Base-by-base conservation (phyloP, 2,888 invertebrate species). In the Clanis bilineata region DNA sequence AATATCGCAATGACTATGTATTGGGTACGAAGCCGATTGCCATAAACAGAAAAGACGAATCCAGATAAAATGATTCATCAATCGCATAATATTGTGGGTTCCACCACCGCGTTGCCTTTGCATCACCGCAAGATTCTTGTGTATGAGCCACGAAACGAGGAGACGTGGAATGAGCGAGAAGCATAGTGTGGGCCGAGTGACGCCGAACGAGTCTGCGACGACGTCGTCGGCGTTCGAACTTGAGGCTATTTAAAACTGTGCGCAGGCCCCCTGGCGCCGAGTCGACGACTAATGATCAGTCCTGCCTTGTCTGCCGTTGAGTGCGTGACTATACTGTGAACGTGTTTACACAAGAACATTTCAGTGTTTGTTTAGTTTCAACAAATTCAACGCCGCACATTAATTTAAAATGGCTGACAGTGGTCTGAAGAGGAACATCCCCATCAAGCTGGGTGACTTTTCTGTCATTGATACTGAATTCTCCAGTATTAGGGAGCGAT, bases 401-500 rank as follows among this genome's bases (percentile, higher is more conserved):
- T 80, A 63, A 78, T 77, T 81, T 80, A 90, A 87, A 93, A 97
- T 97, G 97, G 95, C 96, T 85, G 96, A 97, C 93, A 94, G 95
- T 93, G 94, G 95, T 88, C 95, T 95, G 85, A 96, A 96, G 92
- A 95, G 96, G 82, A 96, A 97, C 93, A 97, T 97, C 93, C 98
- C 98, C 80, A 97, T 98, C 93, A 97, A 96, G 93, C 94, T 97
- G 89, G 97, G 97, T 76, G 98, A 98, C 90, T 97, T 97, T 93
- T 97, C 97, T 93, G 97, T 98, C 85, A 97, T 98, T 93, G 98
- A 98, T 92, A 97, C 97, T 72, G 98, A 98, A 93, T 98, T 98
- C 93, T 97, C 97, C 83, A 98, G 96, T 92, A 98, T 99, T 86
- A 95, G 98, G 80, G 98, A 98, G 88, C 94, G 97, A 74, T 98